phyloP scores from a whole-genome alignment of 1,140 invertebrate genomes.

The Bombus breviceps region DNA sequence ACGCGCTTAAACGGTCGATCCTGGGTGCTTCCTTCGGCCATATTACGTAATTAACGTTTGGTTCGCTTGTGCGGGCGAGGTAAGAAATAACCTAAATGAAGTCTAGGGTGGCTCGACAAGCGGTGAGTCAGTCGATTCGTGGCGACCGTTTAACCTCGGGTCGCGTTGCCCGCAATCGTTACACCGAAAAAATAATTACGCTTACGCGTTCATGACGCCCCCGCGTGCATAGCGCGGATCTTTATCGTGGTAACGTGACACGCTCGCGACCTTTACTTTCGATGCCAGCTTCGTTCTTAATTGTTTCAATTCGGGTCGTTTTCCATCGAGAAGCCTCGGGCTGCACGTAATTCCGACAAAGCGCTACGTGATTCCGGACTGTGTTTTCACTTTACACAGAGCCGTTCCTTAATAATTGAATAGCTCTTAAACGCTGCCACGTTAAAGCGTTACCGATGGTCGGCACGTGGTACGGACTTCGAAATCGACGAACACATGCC shows the following conservation, averaged over 20 bases:
- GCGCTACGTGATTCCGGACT: neutral
- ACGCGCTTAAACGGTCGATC: slow-evolving; percentile 11
- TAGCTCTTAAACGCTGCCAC: neutral
- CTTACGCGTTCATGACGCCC: neutral
- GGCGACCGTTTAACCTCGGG: slow-evolving; percentile 31
- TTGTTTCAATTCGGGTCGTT: slow-evolving; percentile 60
- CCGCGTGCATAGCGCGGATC: neutral
- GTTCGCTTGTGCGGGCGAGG: neutral
- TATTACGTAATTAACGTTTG: slow-evolving; percentile 29
- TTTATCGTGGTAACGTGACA: neutral
- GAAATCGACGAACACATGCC: neutral
- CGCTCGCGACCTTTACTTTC: slow-evolving; percentile 51
- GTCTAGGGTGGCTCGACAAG: neutral
- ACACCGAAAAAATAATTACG: slow-evolving; percentile 53
- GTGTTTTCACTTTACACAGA: slow-evolving; percentile 43
- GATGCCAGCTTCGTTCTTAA: slow-evolving; percentile 47
- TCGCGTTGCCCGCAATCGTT: slow-evolving; percentile 38
- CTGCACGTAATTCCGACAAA: slow-evolving; percentile 40
- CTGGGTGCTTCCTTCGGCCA: slow-evolving; percentile 5
- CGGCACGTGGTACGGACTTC: neutral
- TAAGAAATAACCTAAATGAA: slow-evolving; percentile 14
- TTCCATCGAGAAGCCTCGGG: slow-evolving; percentile 27
- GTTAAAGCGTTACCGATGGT: neutral
- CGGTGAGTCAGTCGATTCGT: slow-evolving; percentile 18
- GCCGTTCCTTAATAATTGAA: slow-evolving; percentile 22